Percentiles rank a stretch among this genome's conserved stretches.
These are phyloP conservation scores for Gobiocypris rarus DNA, from an alignment of 2,113 vertebrate species.

Conservation along the genomic window DNA sequence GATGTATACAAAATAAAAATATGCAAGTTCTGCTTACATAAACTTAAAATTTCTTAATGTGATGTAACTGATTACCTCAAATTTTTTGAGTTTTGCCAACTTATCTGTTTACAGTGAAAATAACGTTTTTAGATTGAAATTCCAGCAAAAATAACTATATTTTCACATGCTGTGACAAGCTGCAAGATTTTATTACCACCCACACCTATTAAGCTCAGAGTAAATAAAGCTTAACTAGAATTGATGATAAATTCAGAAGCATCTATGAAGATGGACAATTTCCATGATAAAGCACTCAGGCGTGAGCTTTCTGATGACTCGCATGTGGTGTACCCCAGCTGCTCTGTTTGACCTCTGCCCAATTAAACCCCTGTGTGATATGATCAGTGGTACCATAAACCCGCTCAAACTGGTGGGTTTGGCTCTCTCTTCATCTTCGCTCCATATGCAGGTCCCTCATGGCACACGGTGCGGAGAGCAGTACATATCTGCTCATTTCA, in stretches of 20 bases:
- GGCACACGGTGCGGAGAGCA: constrained; percentile 6
- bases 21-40: no score
- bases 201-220: background rate
- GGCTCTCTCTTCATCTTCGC: constrained; percentile 6
- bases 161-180: background rate
- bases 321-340: background rate
- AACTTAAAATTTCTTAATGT: no score
- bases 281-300: background rate
- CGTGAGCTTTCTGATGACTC: constrained; percentile 8
- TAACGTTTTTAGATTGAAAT: background rate
- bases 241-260: background rate
- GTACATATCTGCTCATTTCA: constrained; percentile 14
- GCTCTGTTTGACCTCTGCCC: background rate
- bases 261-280: background rate
- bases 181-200: background rate
- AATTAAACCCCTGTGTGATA: constrained; percentile 39
- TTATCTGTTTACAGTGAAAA: no score
- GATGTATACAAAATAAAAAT: no score
- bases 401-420: constrained; percentile 1
- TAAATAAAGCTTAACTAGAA: background rate
- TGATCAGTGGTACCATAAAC: constrained; percentile 15
- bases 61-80: no score
- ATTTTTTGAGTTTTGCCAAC: no score
- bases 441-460: constrained; percentile 20
- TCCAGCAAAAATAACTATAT: background rate